A percentile compares a stretch with the other conserved stretches of the same genome.
phyloP scores from a whole-genome alignment of 53 echinoderm and acorn worm species.

The Paracentrotus lividus region DNA sequence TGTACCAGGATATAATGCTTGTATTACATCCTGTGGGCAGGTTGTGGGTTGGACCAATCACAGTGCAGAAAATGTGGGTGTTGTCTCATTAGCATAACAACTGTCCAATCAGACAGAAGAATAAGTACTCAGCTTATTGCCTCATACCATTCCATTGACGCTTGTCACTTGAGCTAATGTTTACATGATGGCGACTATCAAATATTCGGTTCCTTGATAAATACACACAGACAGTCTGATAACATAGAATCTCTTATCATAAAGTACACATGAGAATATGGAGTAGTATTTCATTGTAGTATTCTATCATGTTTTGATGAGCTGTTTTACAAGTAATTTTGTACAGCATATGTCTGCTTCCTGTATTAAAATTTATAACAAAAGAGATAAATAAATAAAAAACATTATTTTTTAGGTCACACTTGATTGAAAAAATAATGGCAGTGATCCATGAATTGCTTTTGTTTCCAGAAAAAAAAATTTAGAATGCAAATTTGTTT shows the following conservation, averaged over 20 bases:
- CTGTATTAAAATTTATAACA: too few relatives aligned
- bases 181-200: neutral
- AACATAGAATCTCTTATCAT: neutral
- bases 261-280: neutral
- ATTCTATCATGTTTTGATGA: too few relatives aligned
- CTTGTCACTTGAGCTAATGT: neutral
- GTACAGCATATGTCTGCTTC: too few relatives aligned
- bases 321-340: too few relatives aligned
- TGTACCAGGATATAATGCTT: slow-evolving; percentile 1
- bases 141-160: slow-evolving; percentile 5
- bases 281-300: neutral
- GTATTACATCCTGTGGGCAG: slow-evolving; percentile 43
- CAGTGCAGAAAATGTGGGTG: neutral
- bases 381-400: too few relatives aligned
- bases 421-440: too few relatives aligned
- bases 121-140: neutral
- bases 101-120: neutral
- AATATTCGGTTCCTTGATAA: neutral
- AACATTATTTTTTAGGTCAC: too few relatives aligned
- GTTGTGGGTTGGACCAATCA: slow-evolving; percentile 54
- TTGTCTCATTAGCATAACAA: slow-evolving; percentile 14
- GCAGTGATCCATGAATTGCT: too few relatives aligned
- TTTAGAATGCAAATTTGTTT: too few relatives aligned
- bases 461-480: too few relatives aligned
- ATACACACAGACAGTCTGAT: slow-evolving; percentile 15